Evolutionary conservation across 2,113 vertebrate genomes (phyloP).

Genomic region (Siniperca chuatsi): DNA sequence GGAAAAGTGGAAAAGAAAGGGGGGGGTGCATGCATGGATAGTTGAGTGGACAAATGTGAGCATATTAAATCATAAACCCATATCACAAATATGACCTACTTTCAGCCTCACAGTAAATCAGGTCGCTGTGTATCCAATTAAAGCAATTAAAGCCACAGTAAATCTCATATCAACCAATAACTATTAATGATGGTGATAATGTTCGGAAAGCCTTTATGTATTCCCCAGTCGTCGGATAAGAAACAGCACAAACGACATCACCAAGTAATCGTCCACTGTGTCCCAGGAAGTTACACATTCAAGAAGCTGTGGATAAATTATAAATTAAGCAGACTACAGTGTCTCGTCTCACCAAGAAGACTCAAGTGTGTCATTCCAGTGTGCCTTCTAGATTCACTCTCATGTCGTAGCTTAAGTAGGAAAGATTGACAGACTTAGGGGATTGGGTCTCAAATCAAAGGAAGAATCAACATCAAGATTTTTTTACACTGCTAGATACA

Average conservation of each 20-base stretch:
- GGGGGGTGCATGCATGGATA: slow-evolving; percentile 18
- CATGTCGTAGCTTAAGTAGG: neutral
- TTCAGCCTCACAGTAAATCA: slow-evolving; percentile 52
- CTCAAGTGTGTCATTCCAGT: slow-evolving; percentile 11
- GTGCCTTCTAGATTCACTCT: slow-evolving; percentile 22
- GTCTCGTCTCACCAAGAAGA: neutral
- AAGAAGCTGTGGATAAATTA: slow-evolving; percentile 42
- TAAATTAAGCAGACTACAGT: slow-evolving; percentile 5
- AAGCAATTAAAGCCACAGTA: slow-evolving; percentile 55
- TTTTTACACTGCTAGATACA: neutral
- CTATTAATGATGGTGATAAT: neutral
- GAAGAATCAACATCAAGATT: neutral
- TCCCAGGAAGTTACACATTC: slow-evolving; percentile 45
- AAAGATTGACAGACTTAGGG: slow-evolving; percentile 15
- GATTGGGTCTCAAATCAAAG: slow-evolving; percentile 1
- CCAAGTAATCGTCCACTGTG: neutral
- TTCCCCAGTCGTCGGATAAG: neutral
- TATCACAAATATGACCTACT: slow-evolving; percentile 71
- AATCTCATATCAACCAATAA: neutral
- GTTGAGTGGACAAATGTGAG: slow-evolving; percentile 64
- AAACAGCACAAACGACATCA: neutral
- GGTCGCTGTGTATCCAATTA: slow-evolving; percentile 52
- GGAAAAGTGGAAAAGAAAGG: neutral
- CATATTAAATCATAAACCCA: slow-evolving; percentile 67
- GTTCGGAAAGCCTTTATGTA: neutral